Evolutionary conservation across 2,888 invertebrate species (phyloP), one percentile per base, ranked within the genome.

Genomic region (Heteromyza rotundicornis): DNA sequence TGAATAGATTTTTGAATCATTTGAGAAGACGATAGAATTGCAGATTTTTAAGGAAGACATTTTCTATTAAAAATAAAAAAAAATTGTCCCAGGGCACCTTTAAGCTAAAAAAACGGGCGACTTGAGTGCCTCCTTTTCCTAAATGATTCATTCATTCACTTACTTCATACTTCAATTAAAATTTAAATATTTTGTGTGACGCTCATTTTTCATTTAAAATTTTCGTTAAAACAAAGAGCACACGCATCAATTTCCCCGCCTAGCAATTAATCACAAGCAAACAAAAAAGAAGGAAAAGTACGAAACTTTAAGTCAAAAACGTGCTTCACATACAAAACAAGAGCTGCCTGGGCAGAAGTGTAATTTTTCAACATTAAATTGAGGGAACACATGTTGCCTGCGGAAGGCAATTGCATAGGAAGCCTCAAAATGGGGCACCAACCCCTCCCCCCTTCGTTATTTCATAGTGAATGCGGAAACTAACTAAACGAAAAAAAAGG

Each of bases 291-390:
- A 64, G 66, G 57, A 63, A 40, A 40, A 40, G 40, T n/a, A 40
- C 27, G 27, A 5, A 27, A 27, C 7, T 40, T 14, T 40, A 40
- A 40, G 10, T 14, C 19, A 5, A 20, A 47, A 47, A 47, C 76
- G 74, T 74, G 74, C 67, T 67, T 63, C 67, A 67, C 74, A 75
- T 74, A 74, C 69, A 58, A 69, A 76, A 65, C 59, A 64, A 1
- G 14, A n/a, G 27, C 20, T 14, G n/a, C 22, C 23, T n/a, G 5
- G 14, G 53, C 19, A 32, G 17, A 27, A 53, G 2, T 35, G 53
- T 35, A 53, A 53, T 53, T 53, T 53, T 35, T 53, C 53, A 53
- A 35, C 53, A 23, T 52, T 19, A 49, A 49, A 36, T n/a, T 22
- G 56, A 12, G 1, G 8, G 44, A 56, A 58, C 51, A 57, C 20